Conservation (phyloP, 1,140 invertebrate species). For the Neomicropteryx cornuta region DNA sequence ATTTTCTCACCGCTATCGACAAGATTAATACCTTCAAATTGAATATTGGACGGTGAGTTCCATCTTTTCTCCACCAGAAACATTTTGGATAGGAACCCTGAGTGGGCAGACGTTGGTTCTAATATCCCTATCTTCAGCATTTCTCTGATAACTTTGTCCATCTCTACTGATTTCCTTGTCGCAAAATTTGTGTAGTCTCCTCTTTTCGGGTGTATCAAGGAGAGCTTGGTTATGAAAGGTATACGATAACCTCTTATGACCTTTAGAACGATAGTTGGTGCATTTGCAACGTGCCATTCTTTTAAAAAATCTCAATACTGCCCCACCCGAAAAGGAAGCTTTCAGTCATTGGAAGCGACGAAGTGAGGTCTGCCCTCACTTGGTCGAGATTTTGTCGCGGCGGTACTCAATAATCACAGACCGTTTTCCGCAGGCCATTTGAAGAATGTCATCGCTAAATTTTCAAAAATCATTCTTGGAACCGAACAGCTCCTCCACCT, state of each 20-base stretch:
- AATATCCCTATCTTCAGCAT: constrained; percentile 10
- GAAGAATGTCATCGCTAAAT: too few relatives aligned
- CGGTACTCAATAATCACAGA: too few relatives aligned
- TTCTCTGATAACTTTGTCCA: constrained; percentile 6
- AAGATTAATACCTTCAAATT: constrained; percentile 15
- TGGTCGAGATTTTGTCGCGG: constrained; percentile 11
- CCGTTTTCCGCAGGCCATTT: too few relatives aligned
- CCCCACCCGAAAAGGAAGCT: neutral
- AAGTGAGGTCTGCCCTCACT: too few relatives aligned
- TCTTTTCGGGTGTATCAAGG: neutral
- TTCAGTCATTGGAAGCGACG: too few relatives aligned
- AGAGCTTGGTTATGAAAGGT: neutral
- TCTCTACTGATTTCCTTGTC: neutral
- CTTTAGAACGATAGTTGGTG: neutral
- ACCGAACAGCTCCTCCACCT: too few relatives aligned
- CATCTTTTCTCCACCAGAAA: constrained; percentile 8
- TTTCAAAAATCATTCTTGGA: too few relatives aligned
- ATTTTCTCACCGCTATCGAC: constrained; percentile 7
- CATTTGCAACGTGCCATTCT: neutral
- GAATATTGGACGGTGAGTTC: constrained; percentile 2
- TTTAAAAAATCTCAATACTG: neutral
- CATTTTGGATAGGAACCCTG: constrained; percentile 8
- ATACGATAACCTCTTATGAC: neutral
- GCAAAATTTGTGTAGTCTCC: neutral
- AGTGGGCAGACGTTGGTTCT: constrained; percentile 7